Percentiles rank a stretch among this genome's conserved stretches.
Evolutionary conservation across 92 coral and sea anemone genomes (phyloP).

Genomic region (Epizoanthus scotinus): DNA sequence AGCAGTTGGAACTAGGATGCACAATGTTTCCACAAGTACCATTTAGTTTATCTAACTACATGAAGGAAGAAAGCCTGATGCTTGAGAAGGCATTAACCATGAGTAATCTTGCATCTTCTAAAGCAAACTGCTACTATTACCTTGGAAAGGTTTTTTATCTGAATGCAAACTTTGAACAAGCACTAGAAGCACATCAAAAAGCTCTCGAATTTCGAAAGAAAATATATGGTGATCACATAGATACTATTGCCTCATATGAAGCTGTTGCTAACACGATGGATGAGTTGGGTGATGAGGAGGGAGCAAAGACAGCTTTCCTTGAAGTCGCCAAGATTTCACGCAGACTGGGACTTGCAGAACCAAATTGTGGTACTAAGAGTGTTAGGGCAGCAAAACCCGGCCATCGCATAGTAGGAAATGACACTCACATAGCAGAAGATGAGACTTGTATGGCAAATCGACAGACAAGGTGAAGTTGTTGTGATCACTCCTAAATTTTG

Average conservation of each 20-base stretch:
- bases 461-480: too few species aligned
- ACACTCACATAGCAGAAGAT: too few species aligned
- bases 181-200: slow-evolving; percentile 1
- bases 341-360: too few species aligned
- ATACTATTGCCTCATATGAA: too few species aligned
- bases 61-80: slow-evolving; percentile 6
- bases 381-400: too few species aligned
- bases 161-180: not conserved
- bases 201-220: not conserved
- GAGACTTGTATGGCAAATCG: too few species aligned
- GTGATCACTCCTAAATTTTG: too few species aligned
- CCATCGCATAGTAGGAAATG: too few species aligned
- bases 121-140: slow-evolving; percentile 31
- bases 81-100: slow-evolving; percentile 16
- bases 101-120: not conserved
- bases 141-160: slow-evolving; percentile 5
- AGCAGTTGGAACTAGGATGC: not conserved
- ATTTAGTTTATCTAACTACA: not conserved
- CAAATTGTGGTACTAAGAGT: too few species aligned
- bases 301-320: not conserved
- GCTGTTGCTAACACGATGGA: not conserved
- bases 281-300: not conserved
- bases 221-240: not conserved
- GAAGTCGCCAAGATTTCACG: too few species aligned
- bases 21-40: not conserved